Evolutionary conservation across 2,888 invertebrate species (phyloP).

Genomic region (Asteroscopus sphinx): DNA sequence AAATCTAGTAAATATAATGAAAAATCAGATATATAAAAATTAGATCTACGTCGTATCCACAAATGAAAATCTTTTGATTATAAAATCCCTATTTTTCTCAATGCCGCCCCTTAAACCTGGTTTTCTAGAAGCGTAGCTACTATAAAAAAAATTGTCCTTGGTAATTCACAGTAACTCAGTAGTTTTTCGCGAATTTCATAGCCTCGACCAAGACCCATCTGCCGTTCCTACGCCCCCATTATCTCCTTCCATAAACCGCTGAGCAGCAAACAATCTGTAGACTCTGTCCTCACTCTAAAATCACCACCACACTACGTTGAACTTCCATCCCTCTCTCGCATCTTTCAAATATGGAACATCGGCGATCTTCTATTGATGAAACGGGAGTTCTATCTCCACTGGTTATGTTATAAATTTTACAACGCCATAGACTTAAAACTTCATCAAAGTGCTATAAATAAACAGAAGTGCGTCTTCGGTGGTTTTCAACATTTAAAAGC

Average conservation of each 20-base stretch:
- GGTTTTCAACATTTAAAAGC: conserved; percentile 58
- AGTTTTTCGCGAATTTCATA: conserved; percentile 56
- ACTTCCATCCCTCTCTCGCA: conserved; percentile 41
- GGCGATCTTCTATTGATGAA: conserved; percentile 14
- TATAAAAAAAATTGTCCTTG: too few species aligned
- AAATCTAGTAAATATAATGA: too few species aligned
- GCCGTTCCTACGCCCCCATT: conserved; percentile 79
- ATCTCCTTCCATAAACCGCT: conserved; percentile 83
- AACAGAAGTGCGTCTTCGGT: conserved; percentile 65
- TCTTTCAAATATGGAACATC: conserved; percentile 14
- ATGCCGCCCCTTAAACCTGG: too few species aligned
- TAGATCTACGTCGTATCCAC: too few species aligned
- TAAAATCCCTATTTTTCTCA: too few species aligned
- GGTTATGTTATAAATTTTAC: conserved; percentile 74
- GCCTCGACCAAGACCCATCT: conserved; percentile 77
- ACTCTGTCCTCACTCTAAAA: conserved; percentile 74
- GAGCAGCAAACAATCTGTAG: conserved; percentile 82
- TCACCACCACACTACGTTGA: conserved; percentile 66
- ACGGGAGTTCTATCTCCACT: conserved; percentile 56
- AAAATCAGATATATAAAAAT: too few species aligned
- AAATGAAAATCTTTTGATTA: too few species aligned
- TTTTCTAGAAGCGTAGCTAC: too few species aligned
- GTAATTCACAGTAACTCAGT: background rate
- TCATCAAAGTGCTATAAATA: conserved; percentile 81
- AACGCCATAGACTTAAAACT: conserved; percentile 76